A percentile compares a stretch with the other conserved stretches of the same genome.
Conservation (phyloP, 2,113 vertebrate species). For the Cynopterus brachyotis region DNA sequence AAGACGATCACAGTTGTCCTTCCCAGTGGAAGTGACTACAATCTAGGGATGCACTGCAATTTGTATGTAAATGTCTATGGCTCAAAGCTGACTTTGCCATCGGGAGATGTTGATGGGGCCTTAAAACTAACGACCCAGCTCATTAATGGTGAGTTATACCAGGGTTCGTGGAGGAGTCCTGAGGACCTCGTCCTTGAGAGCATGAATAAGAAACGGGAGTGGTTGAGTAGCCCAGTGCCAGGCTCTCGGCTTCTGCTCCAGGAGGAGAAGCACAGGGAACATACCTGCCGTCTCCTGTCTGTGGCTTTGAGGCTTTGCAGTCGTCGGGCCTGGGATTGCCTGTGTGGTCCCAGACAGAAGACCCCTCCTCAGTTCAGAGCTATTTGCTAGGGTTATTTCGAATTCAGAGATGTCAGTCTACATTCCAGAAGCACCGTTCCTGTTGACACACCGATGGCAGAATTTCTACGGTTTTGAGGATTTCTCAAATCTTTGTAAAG, state of each 20-base stretch:
- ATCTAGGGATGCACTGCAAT: neutral
- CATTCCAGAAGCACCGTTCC: neutral
- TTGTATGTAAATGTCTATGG: neutral
- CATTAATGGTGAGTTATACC: slow-evolving; percentile 65
- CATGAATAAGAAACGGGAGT: neutral
- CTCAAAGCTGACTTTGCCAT: slow-evolving; percentile 14
- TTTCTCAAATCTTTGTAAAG: neutral
- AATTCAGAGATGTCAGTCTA: too few species aligned
- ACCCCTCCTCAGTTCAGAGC: neutral
- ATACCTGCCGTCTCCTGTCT: neutral
- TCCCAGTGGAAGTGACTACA: neutral
- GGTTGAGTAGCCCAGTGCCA: neutral
- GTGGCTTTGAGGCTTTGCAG: neutral
- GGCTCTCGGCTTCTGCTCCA: neutral
- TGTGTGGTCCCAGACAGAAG: neutral
- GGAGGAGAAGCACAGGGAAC: neutral
- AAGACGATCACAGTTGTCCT: neutral
- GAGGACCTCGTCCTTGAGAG: neutral
- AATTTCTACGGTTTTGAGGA: neutral
- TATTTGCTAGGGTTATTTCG: too few species aligned
- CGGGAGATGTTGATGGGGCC: slow-evolving; percentile 40
- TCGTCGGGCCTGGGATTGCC: neutral
- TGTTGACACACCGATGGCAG: neutral
- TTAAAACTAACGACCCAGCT: slow-evolving; percentile 44
- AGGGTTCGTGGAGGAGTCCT: slow-evolving; percentile 10